Percentiles rank a stretch among this genome's conserved stretches.
Conservation (phyloP, 2,888 invertebrate genomes). For the Aphodius sticticus region DNA sequence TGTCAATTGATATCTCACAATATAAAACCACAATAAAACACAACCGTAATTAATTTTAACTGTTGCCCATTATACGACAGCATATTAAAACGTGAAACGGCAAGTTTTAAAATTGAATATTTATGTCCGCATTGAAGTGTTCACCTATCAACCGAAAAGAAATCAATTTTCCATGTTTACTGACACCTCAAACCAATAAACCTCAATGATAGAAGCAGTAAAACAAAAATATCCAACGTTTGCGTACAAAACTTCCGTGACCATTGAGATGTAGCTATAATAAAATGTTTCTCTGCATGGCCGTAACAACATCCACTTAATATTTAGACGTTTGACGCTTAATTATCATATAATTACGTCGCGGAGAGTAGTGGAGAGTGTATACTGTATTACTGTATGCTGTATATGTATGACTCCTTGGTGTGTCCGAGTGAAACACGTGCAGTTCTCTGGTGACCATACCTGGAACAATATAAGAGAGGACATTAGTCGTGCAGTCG, state of each 20-base stretch:
- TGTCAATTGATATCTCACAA: not conserved
- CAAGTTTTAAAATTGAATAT: not conserved
- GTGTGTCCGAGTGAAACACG: not conserved
- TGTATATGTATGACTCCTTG: not conserved
- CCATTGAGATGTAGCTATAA: not conserved
- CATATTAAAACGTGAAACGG: not conserved
- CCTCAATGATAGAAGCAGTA: not conserved
- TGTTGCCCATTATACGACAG: not conserved
- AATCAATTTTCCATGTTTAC: not conserved
- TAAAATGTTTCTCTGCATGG: not conserved
- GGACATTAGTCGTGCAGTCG: conserved; percentile 24
- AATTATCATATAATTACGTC: not conserved
- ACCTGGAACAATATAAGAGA: conserved; percentile 32
- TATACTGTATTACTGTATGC: too few species aligned
- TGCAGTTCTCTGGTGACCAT: conserved; percentile 23
- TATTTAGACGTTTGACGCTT: not conserved
- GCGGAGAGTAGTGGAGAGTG: not conserved
- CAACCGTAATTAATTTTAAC: not conserved
- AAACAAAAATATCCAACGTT: not conserved
- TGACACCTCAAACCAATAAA: not conserved
- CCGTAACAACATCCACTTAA: not conserved
- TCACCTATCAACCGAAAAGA: not conserved
- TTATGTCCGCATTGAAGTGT: not conserved
- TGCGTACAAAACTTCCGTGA: not conserved
- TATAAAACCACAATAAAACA: not conserved